Evolutionary conservation across 1,140 invertebrate species (phyloP).

Genomic region (Procambarus virginalis): DNA sequence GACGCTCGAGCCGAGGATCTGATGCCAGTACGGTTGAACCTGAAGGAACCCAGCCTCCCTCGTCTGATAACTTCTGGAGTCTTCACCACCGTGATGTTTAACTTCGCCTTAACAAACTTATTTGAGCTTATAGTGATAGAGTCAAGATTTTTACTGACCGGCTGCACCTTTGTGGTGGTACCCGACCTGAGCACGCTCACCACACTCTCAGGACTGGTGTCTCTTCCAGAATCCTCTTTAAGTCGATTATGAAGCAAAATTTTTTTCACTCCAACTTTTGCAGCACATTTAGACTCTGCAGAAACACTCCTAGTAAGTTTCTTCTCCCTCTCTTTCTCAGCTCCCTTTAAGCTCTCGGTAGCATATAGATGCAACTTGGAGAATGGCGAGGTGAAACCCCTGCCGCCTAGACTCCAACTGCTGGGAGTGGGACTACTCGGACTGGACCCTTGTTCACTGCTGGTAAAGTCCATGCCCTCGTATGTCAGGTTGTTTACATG

Average conservation of each 20-base stretch:
- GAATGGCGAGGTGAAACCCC: constrained; percentile 20
- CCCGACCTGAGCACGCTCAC: background rate
- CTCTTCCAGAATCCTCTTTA: constrained; percentile 14
- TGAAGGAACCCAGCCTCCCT: constrained; percentile 35
- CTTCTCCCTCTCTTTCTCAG: constrained; percentile 21
- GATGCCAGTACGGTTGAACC: constrained; percentile 37
- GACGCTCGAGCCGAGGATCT: constrained; percentile 38
- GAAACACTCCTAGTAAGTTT: constrained; percentile 4
- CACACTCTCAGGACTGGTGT: background rate
- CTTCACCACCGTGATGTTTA: constrained; percentile 67
- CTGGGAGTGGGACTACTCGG: background rate
- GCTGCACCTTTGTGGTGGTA: constrained; percentile 34
- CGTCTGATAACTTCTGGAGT: constrained; percentile 37
- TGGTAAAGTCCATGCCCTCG: constrained; percentile 48
- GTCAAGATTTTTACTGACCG: constrained; percentile 28
- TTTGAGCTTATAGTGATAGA: constrained; percentile 45
- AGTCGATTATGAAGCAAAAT: constrained; percentile 24
- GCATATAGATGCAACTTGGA: background rate
- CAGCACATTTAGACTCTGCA: constrained; percentile 28
- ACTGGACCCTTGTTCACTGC: background rate
- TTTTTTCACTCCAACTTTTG: constrained; percentile 41
- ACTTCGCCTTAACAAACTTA: constrained; percentile 58
- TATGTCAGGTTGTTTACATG: constrained; percentile 61
- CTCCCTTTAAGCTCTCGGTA: background rate
- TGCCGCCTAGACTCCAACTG: constrained; percentile 17